phyloP scores from a whole-genome alignment of 2,797 vertebrate species.

The Tinamus major region DNA sequence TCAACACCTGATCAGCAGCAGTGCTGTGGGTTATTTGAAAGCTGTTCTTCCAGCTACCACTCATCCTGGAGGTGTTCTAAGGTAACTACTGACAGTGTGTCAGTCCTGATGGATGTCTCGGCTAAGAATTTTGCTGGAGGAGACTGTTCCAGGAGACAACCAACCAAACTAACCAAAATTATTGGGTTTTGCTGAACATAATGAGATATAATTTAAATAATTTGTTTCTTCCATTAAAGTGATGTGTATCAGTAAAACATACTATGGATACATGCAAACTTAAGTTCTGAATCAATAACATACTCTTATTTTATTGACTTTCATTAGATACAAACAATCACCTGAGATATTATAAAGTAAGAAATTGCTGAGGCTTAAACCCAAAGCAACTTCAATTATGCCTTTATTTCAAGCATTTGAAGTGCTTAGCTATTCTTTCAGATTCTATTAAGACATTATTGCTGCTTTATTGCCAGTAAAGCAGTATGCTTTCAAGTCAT shows the following conservation, averaged over 20 bases:
- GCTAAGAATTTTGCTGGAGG: not conserved
- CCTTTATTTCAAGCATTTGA: conserved; percentile 60
- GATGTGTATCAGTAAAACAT: conserved; percentile 13
- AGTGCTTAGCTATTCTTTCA: conserved; percentile 69
- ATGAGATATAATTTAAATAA: conserved; percentile 59
- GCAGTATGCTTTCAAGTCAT: conserved; percentile 61
- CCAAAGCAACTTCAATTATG: conserved; percentile 67
- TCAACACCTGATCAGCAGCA: not conserved
- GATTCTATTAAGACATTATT: conserved; percentile 67
- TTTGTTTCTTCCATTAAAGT: conserved; percentile 58
- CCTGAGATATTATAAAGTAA: conserved; percentile 62
- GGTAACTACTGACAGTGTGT: not conserved
- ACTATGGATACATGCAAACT: not conserved
- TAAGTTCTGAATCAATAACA: conserved; percentile 64
- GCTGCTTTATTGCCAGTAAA: conserved; percentile 71
- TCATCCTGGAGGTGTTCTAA: not conserved
- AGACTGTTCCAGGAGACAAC: not conserved
- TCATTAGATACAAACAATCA: conserved; percentile 70
- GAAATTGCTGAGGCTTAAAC: conserved; percentile 53
- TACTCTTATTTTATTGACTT: conserved; percentile 51
- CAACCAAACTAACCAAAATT: not conserved
- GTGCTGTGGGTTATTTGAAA: not conserved
- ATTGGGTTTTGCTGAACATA: conserved; percentile 45
- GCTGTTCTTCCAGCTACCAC: not conserved
- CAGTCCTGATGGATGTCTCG: not conserved